Evolutionary conservation across 2,113 vertebrate genomes (phyloP).

Genomic region (Salminus brasiliensis): DNA sequence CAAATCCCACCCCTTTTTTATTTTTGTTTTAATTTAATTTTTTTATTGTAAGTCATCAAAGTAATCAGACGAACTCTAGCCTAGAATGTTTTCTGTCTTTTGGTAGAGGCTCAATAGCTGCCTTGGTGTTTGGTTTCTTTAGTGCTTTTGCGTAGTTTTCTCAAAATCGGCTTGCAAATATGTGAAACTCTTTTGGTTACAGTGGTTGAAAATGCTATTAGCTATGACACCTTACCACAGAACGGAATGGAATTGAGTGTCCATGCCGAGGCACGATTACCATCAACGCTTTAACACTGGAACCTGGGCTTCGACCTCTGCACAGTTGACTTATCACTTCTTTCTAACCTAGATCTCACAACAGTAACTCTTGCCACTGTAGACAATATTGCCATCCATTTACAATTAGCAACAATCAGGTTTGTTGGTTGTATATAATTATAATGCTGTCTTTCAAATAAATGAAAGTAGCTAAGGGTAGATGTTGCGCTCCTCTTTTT

Average conservation of each 20-base stretch:
- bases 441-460: slow-evolving; percentile 53
- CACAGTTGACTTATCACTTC: slow-evolving; percentile 27
- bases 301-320: not conserved
- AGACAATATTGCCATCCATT: slow-evolving; percentile 27
- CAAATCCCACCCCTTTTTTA: not conserved
- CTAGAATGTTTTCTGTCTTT: slow-evolving; percentile 11
- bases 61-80: not conserved
- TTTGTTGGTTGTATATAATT: slow-evolving; percentile 48
- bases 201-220: not conserved
- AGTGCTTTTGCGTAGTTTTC: slow-evolving; percentile 12
- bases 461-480: slow-evolving; percentile 51
- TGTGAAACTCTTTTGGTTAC: not conserved
- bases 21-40: not conserved
- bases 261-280: not conserved
- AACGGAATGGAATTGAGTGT: not conserved
- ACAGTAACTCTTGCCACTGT: slow-evolving; percentile 14
- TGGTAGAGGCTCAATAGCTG: slow-evolving; percentile 3
- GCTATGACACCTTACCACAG: not conserved
- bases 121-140: not conserved
- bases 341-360: slow-evolving; percentile 13
- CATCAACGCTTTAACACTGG: not conserved
- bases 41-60: not conserved
- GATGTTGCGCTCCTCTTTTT: not conserved
- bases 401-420: slow-evolving; percentile 36
- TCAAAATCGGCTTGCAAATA: slow-evolving; percentile 7